Percentiles rank a stretch among this genome's conserved stretches.
Evolutionary conservation across 2,888 invertebrate genomes (phyloP).

Genomic region (Callyntrura sp.): DNA sequence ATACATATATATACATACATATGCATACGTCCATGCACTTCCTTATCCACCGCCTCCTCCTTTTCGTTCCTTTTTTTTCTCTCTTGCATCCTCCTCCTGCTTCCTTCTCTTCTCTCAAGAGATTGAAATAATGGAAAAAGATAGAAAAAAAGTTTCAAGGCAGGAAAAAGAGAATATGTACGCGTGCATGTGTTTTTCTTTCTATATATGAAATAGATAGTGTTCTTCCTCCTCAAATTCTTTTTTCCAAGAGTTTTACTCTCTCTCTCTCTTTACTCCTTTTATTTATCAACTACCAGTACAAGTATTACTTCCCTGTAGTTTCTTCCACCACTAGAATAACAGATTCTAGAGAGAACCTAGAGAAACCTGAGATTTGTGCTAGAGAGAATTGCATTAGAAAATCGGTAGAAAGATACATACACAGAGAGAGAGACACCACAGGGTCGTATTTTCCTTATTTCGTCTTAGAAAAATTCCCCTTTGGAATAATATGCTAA

Average conservation of each 20-base stretch:
- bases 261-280: too few relatives aligned
- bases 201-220: conserved; percentile 31
- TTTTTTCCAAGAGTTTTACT: conserved; percentile 42
- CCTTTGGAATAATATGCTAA: conserved; percentile 72
- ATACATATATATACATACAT: too few relatives aligned
- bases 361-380: conserved; percentile 30
- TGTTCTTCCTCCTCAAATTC: conserved; percentile 54
- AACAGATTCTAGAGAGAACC: conserved; percentile 2
- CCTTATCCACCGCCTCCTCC: conserved; percentile 34
- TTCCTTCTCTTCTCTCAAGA: conserved; percentile 42
- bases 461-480: conserved; percentile 53
- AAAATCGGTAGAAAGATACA: neutral
- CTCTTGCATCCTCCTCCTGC: neutral
- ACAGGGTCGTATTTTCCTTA: too few relatives aligned
- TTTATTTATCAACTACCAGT: conserved; percentile 69
- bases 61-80: neutral
- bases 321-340: neutral
- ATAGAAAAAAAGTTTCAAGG: conserved; percentile 53
- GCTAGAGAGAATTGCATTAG: neutral
- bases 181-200: conserved; percentile 9
- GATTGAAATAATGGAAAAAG: conserved; percentile 73
- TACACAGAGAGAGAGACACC: too few relatives aligned
- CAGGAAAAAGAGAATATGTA: conserved; percentile 23
- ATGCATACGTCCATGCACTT: neutral
- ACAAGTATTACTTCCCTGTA: too few relatives aligned